phyloP scores from a whole-genome alignment of 2,113 vertebrate species.

The Ornithorhynchus anatinus region DNA sequence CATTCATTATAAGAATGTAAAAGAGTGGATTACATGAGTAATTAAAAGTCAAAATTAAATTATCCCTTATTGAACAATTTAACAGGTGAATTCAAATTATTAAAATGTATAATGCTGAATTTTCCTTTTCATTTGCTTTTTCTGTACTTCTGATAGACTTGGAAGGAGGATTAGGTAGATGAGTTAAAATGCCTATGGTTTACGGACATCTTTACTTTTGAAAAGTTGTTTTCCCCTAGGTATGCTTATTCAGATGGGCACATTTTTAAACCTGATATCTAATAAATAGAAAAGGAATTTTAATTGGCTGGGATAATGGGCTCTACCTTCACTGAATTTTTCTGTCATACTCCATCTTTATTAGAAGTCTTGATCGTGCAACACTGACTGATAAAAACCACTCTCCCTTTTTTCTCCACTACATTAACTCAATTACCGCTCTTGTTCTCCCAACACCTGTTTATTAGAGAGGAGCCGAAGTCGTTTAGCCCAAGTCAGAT shows the following conservation, averaged over 20 bases:
- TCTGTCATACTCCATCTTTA: constrained; percentile 56
- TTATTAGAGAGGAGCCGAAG: constrained; percentile 60
- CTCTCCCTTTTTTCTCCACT: constrained; percentile 65
- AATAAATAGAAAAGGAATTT: background rate
- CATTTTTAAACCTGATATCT: background rate
- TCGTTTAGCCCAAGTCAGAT: constrained; percentile 44
- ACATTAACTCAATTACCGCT: constrained; percentile 68
- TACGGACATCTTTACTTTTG: background rate
- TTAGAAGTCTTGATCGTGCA: constrained; percentile 57
- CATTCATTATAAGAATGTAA: constrained; percentile 57
- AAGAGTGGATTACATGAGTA: constrained; percentile 55
- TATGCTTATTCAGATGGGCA: background rate
- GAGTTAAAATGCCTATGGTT: background rate
- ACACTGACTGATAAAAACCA: constrained; percentile 63
- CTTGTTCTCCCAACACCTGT: constrained; percentile 64
- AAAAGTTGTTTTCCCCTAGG: background rate
- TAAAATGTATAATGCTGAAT: constrained; percentile 22
- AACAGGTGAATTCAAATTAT: constrained; percentile 17
- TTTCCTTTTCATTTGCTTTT: too few species aligned
- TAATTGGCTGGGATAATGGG: constrained; percentile 30
- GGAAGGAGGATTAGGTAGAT: background rate
- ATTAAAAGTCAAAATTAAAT: constrained; percentile 60
- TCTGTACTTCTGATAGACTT: background rate
- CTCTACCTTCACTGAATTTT: constrained; percentile 45
- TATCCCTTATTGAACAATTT: constrained; percentile 40